Evolutionary conservation across 2,113 vertebrate species (phyloP).

Genomic region (Etheostoma spectabile): DNA sequence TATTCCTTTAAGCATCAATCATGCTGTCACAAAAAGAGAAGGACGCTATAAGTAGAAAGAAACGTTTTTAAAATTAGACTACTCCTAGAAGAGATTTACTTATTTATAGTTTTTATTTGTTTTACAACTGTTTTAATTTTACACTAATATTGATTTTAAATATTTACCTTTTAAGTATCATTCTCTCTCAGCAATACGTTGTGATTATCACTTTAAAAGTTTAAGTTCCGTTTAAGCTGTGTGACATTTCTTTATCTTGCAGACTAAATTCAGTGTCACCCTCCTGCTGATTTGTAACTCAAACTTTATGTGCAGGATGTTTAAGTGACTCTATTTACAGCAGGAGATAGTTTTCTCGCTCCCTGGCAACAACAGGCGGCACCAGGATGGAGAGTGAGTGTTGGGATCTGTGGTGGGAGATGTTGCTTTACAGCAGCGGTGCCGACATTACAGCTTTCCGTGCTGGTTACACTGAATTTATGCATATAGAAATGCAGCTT

Average conservation of each 20-base stretch:
- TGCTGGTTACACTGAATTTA: slow-evolving; percentile 55
- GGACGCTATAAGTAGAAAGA: not conserved
- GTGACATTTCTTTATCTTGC: slow-evolving; percentile 13
- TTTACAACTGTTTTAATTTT: not conserved
- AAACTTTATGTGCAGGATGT: slow-evolving; percentile 21
- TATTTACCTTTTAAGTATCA: not conserved
- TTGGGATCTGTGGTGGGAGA: slow-evolving; percentile 38
- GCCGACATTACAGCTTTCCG: slow-evolving; percentile 35
- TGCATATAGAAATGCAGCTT: slow-evolving; percentile 61
- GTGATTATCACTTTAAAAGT: too few relatives aligned
- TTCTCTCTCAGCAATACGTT: too few relatives aligned
- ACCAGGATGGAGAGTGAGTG: slow-evolving; percentile 9
- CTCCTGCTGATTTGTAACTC: slow-evolving; percentile 38
- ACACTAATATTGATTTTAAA: not conserved
- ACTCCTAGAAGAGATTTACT: too few relatives aligned
- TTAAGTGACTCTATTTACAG: slow-evolving; percentile 42
- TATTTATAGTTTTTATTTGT: too few relatives aligned
- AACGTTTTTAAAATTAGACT: too few relatives aligned
- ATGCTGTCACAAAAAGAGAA: not conserved
- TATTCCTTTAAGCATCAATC: not conserved
- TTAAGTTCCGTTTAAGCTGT: too few relatives aligned
- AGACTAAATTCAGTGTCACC: slow-evolving; percentile 3
- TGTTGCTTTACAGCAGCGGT: slow-evolving; percentile 36
- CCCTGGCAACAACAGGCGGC: slow-evolving; percentile 25
- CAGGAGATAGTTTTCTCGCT: slow-evolving; percentile 19